Percentiles rank a stretch among this genome's conserved stretches.
Conservation (phyloP, 2,113 vertebrate species). For the Cyprinodon variegatus region DNA sequence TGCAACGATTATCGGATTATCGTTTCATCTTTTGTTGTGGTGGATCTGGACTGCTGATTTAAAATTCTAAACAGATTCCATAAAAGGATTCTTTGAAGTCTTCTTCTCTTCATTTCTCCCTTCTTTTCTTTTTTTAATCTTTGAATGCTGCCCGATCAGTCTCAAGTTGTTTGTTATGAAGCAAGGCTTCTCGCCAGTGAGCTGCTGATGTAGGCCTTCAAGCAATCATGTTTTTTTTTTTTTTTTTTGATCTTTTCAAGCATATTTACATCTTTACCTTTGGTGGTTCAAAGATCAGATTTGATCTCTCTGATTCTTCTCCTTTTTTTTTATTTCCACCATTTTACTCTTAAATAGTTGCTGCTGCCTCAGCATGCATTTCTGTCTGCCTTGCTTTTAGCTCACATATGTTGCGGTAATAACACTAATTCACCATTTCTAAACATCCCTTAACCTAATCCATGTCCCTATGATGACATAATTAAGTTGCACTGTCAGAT, state of each 20-base stretch:
- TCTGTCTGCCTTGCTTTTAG: conserved; percentile 24
- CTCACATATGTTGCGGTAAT: conserved; percentile 63
- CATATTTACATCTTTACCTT: conserved; percentile 4
- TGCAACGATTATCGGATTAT: conserved; percentile 76
- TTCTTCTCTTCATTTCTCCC: conserved; percentile 31
- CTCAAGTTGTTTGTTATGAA: conserved; percentile 27
- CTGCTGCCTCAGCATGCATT: conserved; percentile 13
- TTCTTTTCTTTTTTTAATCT: conserved; percentile 12
- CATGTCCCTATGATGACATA: conserved; percentile 62
- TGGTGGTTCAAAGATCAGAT: conserved; percentile 23
- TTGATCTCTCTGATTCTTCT: not conserved
- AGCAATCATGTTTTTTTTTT: not conserved
- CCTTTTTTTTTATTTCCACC: not conserved
- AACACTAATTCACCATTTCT: conserved; percentile 65
- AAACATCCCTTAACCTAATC: conserved; percentile 73
- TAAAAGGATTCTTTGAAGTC: conserved; percentile 71
- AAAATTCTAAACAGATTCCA: conserved; percentile 73
- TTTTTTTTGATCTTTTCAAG: conserved; percentile 5
- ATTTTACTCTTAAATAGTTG: not conserved
- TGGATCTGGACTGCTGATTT: conserved; percentile 65
- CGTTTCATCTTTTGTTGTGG: conserved; percentile 76
- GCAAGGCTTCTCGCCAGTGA: conserved; percentile 21
- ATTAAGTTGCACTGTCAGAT: conserved; percentile 65
- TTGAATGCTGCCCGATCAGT: conserved; percentile 4
- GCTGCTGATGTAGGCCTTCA: conserved; percentile 36